Conservation (phyloP, 1,140 invertebrate species). For the Cydia amplana region DNA sequence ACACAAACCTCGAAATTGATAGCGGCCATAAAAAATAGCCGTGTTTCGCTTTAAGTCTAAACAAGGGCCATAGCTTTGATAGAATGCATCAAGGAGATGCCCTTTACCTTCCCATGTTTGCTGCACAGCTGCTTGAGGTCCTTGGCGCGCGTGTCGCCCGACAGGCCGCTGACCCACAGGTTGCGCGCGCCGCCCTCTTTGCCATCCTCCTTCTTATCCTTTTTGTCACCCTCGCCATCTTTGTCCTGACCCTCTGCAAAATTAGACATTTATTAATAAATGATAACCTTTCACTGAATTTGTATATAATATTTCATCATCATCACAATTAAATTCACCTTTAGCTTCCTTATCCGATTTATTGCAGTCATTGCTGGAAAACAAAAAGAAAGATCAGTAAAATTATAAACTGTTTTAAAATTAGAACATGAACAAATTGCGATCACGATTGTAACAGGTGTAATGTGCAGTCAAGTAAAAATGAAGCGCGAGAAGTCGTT, state of each 20-base stretch:
- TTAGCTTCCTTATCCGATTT: slow-evolving; percentile 68
- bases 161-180: slow-evolving; percentile 95
- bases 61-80: too few relatives aligned
- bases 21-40: too few relatives aligned
- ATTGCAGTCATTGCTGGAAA: slow-evolving; percentile 73
- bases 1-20: too few relatives aligned
- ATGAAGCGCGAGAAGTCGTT: slow-evolving; percentile 36
- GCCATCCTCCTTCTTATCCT: slow-evolving; percentile 67
- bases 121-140: slow-evolving; percentile 95
- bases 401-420: neutral
- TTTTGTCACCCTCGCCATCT: slow-evolving; percentile 65
- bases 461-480: slow-evolving; percentile 31
- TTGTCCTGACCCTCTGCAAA: slow-evolving; percentile 68
- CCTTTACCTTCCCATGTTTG: slow-evolving; percentile 89
- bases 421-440: slow-evolving; percentile 12
- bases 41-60: too few relatives aligned
- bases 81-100: neutral
- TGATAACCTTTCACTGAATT: neutral
- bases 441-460: neutral
- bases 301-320: neutral
- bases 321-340: slow-evolving; percentile 49
- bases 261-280: neutral
- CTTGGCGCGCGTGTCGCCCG: slow-evolving; percentile 92
- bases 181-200: slow-evolving; percentile 82
- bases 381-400: slow-evolving; percentile 37